Evolutionary conservation across 2,888 invertebrate genomes (phyloP).

Genomic region (Thyatira batis): DNA sequence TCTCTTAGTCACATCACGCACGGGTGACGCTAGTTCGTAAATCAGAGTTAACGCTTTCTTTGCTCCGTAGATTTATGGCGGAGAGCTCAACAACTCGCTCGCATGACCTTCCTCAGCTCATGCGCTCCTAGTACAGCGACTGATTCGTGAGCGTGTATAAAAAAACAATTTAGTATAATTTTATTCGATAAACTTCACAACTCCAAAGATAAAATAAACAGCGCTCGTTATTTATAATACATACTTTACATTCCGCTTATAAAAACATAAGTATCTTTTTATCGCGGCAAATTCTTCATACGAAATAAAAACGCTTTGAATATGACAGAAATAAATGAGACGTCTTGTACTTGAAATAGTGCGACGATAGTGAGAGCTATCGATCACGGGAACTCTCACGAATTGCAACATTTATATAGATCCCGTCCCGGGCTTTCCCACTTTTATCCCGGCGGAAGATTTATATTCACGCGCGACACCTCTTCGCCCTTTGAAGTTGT

Average conservation of each 20-base stretch:
- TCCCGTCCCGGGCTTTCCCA: constrained; percentile 57
- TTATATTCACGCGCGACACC: constrained; percentile 74
- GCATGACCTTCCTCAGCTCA: constrained; percentile 51
- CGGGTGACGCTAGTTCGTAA: constrained; percentile 60
- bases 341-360: constrained; percentile 70
- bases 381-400: constrained; percentile 65
- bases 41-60: constrained; percentile 75
- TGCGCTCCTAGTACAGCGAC: constrained; percentile 47
- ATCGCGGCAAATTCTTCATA: constrained; percentile 47
- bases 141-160: constrained; percentile 22
- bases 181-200: constrained; percentile 39
- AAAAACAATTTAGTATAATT: constrained; percentile 25
- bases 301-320: constrained; percentile 56
- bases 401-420: constrained; percentile 75
- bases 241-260: constrained; percentile 37
- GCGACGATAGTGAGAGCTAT: constrained; percentile 64
- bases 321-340: constrained; percentile 72
- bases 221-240: constrained; percentile 38
- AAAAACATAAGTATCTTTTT: constrained; percentile 47
- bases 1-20: constrained; percentile 47
- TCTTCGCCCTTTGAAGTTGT: constrained; percentile 76
- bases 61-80: constrained; percentile 64
- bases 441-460: constrained; percentile 69
- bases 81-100: constrained; percentile 51
- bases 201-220: constrained; percentile 40